Percentiles rank a stretch among this genome's conserved stretches.
phyloP scores from a whole-genome alignment of 2,797 vertebrate genomes.

The Ptychobarbus kaznakovi region DNA sequence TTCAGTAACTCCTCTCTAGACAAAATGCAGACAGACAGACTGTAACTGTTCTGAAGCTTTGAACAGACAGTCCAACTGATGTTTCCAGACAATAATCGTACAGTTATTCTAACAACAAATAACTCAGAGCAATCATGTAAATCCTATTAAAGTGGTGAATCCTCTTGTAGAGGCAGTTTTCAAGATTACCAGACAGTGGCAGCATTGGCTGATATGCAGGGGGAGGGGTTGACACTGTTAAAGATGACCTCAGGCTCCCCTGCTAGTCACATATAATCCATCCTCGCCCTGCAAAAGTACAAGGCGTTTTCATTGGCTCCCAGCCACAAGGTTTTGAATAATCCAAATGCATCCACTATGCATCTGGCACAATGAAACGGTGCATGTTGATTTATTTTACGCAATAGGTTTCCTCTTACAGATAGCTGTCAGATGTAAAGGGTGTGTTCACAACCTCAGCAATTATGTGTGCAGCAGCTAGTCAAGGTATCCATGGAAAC shows the following conservation, averaged over 20 bases:
- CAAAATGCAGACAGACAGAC: neutral
- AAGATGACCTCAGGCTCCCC: constrained; percentile 63
- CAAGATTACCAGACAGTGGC: constrained; percentile 69
- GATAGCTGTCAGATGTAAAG: constrained; percentile 11
- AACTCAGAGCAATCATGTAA: neutral
- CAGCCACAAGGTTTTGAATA: constrained; percentile 34
- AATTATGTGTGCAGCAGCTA: constrained; percentile 17
- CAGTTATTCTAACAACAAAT: constrained; percentile 24
- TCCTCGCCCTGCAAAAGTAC: constrained; percentile 8
- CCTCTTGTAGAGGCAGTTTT: constrained; percentile 23
- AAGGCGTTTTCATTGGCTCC: constrained; percentile 35
- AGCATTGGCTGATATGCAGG: constrained; percentile 57
- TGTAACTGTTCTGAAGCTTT: neutral
- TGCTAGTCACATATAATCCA: constrained; percentile 46
- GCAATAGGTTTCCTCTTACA: constrained; percentile 5
- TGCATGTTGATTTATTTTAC: neutral
- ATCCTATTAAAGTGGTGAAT: constrained; percentile 30
- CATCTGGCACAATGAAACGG: neutral
- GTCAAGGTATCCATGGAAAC: constrained; percentile 23
- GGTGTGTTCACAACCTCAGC: constrained; percentile 9
- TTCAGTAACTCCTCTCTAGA: neutral
- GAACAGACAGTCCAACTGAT: neutral
- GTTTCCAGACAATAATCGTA: neutral
- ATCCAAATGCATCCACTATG: constrained; percentile 18
- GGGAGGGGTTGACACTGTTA: constrained; percentile 44